Evolutionary conservation across 2,113 vertebrate genomes (phyloP).

Genomic region (Trachemys scripta): DNA sequence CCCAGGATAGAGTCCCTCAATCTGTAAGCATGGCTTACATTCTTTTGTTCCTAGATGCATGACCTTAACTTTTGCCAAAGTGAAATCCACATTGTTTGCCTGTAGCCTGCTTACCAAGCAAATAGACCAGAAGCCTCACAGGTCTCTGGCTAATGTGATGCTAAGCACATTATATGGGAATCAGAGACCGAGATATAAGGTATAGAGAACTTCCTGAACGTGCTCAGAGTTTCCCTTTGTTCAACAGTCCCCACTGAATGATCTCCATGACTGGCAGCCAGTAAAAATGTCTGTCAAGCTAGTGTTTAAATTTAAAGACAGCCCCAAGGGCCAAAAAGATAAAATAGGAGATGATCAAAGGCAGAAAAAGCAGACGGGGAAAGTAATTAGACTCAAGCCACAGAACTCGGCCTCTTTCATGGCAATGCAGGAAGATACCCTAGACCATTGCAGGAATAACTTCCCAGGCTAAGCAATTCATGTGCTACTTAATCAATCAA

Average conservation of each 20-base stretch:
- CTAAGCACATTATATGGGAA: not conserved
- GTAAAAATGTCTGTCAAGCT: not conserved
- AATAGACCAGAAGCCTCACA: not conserved
- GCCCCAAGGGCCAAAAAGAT: not conserved
- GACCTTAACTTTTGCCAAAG: too few species aligned
- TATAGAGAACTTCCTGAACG: not conserved
- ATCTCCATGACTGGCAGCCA: not conserved
- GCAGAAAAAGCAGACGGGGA: not conserved
- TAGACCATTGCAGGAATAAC: not conserved
- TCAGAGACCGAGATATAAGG: not conserved
- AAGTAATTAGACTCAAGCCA: not conserved
- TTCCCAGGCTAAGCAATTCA: not conserved
- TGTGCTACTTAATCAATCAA: conserved; percentile 16
- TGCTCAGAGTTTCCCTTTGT: not conserved
- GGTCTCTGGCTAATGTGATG: not conserved
- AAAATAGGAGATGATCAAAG: conserved; percentile 22
- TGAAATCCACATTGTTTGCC: too few species aligned
- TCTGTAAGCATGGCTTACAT: too few species aligned
- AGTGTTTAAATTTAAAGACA: conserved; percentile 14
- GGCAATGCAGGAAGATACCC: not conserved
- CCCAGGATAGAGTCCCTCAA: too few species aligned
- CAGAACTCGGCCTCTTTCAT: not conserved
- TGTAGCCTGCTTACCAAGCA: not conserved
- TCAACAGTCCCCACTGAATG: not conserved
- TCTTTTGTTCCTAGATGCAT: too few species aligned